Evolutionary conservation across 2,113 vertebrate species (phyloP).

Genomic region (Trochalopteron elliotii): DNA sequence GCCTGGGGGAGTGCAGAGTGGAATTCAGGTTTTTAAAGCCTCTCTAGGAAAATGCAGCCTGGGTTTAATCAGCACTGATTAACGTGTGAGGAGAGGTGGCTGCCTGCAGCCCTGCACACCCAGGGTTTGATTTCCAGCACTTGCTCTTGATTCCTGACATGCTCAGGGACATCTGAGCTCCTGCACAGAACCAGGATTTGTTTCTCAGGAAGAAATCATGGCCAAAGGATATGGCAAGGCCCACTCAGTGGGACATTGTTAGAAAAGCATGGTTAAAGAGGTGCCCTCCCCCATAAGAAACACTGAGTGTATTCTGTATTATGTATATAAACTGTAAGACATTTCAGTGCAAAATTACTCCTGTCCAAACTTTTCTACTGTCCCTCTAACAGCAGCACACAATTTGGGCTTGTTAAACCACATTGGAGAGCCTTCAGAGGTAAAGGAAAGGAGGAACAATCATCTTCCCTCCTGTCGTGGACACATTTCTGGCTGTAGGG

Average conservation of each 20-base stretch:
- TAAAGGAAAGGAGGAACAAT: background rate
- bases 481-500: background rate
- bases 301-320: background rate
- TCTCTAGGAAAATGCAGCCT: background rate
- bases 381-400: background rate
- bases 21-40: background rate
- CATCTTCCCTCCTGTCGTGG: background rate
- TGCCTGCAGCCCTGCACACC: background rate
- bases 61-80: slow-evolving; percentile 33
- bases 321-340: too few relatives aligned
- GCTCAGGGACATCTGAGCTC: fast-evolving
- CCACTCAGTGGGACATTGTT: background rate
- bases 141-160: background rate
- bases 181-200: background rate
- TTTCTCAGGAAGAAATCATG: background rate
- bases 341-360: background rate
- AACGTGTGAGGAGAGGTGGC: background rate
- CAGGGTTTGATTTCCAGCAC: background rate
- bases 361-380: background rate
- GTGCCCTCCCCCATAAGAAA: background rate
- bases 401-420: background rate
- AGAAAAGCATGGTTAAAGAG: background rate
- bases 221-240: background rate
- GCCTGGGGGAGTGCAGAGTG: background rate
- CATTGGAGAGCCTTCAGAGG: background rate